Evolutionary conservation across 2,888 invertebrate species (phyloP).

Genomic region (Saturnia pavonia): DNA sequence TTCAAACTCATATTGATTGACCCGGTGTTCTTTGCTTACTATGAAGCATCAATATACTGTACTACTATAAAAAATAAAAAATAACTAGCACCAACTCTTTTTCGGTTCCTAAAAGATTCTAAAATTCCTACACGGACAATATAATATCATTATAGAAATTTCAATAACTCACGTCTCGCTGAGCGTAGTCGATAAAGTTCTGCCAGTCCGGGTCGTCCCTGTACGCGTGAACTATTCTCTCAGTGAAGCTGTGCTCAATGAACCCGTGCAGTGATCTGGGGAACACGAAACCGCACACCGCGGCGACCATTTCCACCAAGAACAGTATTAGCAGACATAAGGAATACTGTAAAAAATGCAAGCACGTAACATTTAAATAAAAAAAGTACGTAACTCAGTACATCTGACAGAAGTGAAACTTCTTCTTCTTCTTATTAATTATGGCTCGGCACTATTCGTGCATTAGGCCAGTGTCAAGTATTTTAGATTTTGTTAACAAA

Average conservation of each 20-base stretch:
- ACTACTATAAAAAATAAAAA: too few species aligned
- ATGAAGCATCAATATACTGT: too few species aligned
- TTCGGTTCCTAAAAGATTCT: too few species aligned
- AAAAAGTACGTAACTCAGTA: too few species aligned
- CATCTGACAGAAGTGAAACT: too few species aligned
- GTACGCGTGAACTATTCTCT: constrained; percentile 95
- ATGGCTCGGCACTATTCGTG: too few species aligned
- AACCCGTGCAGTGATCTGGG: constrained; percentile 93
- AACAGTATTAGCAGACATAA: constrained; percentile 93
- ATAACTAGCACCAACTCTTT: too few species aligned
- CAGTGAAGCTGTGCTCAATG: constrained; percentile 93
- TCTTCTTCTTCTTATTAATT: too few species aligned
- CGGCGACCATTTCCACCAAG: constrained; percentile 94
- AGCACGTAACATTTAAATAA: neutral
- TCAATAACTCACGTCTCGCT: constrained; percentile 87
- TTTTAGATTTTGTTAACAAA: too few species aligned
- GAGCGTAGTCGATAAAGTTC: constrained; percentile 97
- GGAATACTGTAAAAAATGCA: constrained; percentile 87
- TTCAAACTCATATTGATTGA: too few species aligned
- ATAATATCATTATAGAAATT: neutral
- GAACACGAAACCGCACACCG: constrained; percentile 96
- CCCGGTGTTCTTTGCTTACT: neutral
- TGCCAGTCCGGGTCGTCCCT: constrained; percentile 96
- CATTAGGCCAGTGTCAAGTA: too few species aligned
- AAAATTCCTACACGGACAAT: too few species aligned